Evolutionary conservation across 1,140 invertebrate genomes (phyloP).

Genomic region (Tetramorium simillimum): DNA sequence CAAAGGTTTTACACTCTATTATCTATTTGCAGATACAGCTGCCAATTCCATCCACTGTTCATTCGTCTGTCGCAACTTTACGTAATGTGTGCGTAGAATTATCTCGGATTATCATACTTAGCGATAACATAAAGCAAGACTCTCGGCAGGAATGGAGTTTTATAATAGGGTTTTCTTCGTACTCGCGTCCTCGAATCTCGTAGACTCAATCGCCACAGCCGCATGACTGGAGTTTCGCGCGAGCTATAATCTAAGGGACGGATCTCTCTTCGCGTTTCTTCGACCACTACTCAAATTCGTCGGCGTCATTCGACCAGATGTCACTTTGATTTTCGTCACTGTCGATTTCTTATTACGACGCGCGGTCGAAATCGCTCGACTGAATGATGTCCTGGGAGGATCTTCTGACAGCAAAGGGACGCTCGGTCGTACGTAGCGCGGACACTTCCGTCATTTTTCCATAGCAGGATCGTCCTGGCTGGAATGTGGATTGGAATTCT

Average conservation of each 20-base stretch:
- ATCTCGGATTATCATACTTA: background rate
- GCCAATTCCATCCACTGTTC: background rate
- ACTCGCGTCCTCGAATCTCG: constrained; percentile 35
- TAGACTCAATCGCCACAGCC: constrained; percentile 32
- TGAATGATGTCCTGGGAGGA: constrained; percentile 38
- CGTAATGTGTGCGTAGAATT: background rate
- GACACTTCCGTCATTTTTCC: constrained; percentile 66
- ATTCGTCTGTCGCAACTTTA: background rate
- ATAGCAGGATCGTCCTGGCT: constrained; percentile 24
- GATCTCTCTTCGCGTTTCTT: constrained; percentile 14
- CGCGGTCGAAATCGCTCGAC: constrained; percentile 40
- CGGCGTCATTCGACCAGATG: constrained; percentile 10
- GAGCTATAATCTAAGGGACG: constrained; percentile 26
- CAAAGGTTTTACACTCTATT: background rate
- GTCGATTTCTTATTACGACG: constrained; percentile 58
- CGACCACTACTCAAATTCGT: background rate
- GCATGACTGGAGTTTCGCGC: constrained; percentile 33
- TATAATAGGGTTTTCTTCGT: constrained; percentile 16
- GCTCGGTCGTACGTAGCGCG: constrained; percentile 51
- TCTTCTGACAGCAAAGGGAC: constrained; percentile 12
- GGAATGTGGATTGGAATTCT: constrained; percentile 69
- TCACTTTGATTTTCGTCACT: constrained; percentile 54
- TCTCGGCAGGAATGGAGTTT: background rate
- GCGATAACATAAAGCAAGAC: background rate
- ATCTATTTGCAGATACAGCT: background rate